These are phyloP conservation scores for Lepidotrigona ventralis DNA, from an alignment of 1,140 invertebrate species.

Conservation along the genomic window DNA sequence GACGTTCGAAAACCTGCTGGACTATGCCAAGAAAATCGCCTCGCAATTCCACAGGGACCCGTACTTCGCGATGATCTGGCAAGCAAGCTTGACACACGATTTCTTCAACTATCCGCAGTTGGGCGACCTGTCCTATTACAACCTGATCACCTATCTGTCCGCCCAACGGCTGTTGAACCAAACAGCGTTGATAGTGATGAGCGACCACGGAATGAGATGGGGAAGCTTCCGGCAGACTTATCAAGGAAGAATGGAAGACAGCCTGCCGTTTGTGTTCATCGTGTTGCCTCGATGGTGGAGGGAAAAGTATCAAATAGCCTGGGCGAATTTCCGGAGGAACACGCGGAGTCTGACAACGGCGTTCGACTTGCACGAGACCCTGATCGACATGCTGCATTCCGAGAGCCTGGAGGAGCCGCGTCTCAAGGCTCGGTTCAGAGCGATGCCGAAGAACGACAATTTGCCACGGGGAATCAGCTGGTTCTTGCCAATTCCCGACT, in stretches of 20 bases:
- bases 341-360: slow-evolving; percentile 81
- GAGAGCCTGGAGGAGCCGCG: slow-evolving; percentile 64
- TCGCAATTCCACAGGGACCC: slow-evolving; percentile 77
- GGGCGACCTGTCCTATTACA: slow-evolving; percentile 75
- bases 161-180: slow-evolving; percentile 72
- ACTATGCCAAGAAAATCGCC: slow-evolving; percentile 79
- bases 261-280: slow-evolving; percentile 85
- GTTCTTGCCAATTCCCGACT: slow-evolving; percentile 85
- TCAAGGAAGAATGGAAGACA: slow-evolving; percentile 85
- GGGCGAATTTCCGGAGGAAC: slow-evolving; percentile 81
- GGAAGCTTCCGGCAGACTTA: slow-evolving; percentile 84
- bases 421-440: slow-evolving; percentile 60
- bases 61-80: slow-evolving; percentile 80
- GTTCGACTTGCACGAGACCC: slow-evolving; percentile 85
- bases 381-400: slow-evolving; percentile 83
- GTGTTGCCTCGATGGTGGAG: slow-evolving; percentile 83
- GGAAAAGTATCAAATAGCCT: slow-evolving; percentile 78
- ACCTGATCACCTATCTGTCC: slow-evolving; percentile 68
- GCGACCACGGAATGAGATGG: slow-evolving; percentile 87
- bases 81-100: slow-evolving; percentile 80
- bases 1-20: slow-evolving; percentile 75
- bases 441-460: slow-evolving; percentile 63
- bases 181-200: slow-evolving; percentile 84
- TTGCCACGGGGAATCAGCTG: slow-evolving; percentile 86
- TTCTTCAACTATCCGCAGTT: slow-evolving; percentile 77